phyloP scores from a whole-genome alignment of 2,113 vertebrate genomes.

The Lagopus leucura region DNA sequence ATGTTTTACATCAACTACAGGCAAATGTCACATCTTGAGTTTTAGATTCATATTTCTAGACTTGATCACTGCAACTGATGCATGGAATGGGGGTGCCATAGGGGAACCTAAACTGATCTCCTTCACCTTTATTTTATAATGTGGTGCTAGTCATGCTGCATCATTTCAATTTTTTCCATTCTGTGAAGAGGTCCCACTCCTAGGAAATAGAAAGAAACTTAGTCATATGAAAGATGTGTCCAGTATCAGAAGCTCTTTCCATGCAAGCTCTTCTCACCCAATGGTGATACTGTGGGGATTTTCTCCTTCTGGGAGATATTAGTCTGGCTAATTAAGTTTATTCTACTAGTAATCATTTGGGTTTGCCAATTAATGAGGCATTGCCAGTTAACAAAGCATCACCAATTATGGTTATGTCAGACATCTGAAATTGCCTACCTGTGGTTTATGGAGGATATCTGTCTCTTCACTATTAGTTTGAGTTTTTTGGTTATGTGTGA shows the following conservation, averaged over 20 bases:
- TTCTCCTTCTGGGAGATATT: neutral
- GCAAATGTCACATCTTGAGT: neutral
- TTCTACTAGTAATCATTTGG: neutral
- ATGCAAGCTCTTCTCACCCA: neutral
- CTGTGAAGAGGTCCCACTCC: neutral
- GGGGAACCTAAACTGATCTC: neutral
- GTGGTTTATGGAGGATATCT: neutral
- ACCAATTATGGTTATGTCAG: neutral
- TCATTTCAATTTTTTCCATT: neutral
- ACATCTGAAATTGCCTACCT: neutral
- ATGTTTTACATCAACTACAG: neutral
- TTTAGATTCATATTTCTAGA: neutral
- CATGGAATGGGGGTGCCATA: accelerated
- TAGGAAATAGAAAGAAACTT: neutral
- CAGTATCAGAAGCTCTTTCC: neutral
- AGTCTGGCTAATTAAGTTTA: neutral
- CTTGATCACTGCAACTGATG: neutral
- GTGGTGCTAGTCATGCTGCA: accelerated
- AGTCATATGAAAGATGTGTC: neutral
- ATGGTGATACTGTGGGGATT: neutral
- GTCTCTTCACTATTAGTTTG: neutral
- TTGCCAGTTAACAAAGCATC: neutral
- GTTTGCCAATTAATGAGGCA: neutral
- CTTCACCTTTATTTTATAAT: neutral
- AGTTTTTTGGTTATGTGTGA: neutral